Conservation (phyloP, 53 echinoderm and acorn worm genomes). For the Hippasteria phrygiana region DNA sequence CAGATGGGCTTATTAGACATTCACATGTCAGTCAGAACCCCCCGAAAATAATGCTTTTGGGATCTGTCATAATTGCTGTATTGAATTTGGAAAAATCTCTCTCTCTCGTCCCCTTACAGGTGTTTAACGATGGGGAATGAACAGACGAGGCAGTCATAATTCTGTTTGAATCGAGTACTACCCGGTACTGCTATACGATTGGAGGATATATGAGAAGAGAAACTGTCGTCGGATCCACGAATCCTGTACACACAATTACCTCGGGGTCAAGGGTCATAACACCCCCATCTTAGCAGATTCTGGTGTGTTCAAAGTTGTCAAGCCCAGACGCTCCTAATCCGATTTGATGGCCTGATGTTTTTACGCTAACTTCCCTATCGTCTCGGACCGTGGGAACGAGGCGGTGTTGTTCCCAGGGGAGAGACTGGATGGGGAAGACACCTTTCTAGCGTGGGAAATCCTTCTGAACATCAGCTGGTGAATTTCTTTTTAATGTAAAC, state of each 20-base stretch:
- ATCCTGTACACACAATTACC: too few relatives aligned
- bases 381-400: conserved; percentile 52
- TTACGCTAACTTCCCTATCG: background rate
- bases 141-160: too few relatives aligned
- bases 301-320: conserved; percentile 24
- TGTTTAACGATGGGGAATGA: too few relatives aligned
- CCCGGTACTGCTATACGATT: too few relatives aligned
- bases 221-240: conserved; percentile 2
- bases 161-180: too few relatives aligned
- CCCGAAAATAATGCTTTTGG: too few relatives aligned
- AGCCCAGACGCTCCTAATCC: conserved; percentile 26
- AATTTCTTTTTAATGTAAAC: background rate
- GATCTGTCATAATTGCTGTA: too few relatives aligned
- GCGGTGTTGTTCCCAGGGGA: background rate
- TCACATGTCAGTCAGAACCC: too few relatives aligned
- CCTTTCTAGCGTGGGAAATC: background rate
- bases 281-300: conserved; percentile 26
- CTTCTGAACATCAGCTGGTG: background rate
- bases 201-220: background rate
- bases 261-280: conserved; percentile 39
- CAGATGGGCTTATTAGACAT: too few relatives aligned
- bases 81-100: too few relatives aligned
- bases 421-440: background rate
- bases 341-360: conserved; percentile 35
- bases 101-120: too few relatives aligned